Percentiles rank a stretch among this genome's conserved stretches.
phyloP scores from a whole-genome alignment of 2,113 vertebrate genomes.

The Xiphophorus couchianus region DNA sequence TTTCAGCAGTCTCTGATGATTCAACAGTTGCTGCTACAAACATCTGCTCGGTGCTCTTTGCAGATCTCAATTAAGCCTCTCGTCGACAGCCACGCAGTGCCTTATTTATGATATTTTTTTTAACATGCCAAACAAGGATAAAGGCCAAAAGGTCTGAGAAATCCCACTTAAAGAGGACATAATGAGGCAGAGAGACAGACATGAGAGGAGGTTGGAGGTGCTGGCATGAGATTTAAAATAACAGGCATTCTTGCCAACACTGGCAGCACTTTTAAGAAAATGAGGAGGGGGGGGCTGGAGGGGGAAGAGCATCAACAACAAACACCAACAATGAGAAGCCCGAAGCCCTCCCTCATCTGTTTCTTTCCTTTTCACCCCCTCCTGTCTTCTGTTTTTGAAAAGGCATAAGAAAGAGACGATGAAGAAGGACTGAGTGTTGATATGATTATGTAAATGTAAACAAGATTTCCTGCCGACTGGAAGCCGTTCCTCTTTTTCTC shows the following conservation, averaged over 20 bases:
- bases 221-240: conserved; percentile 56
- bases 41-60: conserved; percentile 83
- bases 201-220: conserved; percentile 50
- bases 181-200: conserved; percentile 52
- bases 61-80: conserved; percentile 83
- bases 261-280: conserved; percentile 71
- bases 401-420: conserved; percentile 65
- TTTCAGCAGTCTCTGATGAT: conserved; percentile 78
- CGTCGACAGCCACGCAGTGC: conserved; percentile 62
- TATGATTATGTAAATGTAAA: conserved; percentile 84
- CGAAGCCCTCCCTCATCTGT: conserved; percentile 62
- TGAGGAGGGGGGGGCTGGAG: conserved; percentile 25
- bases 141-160: conserved; percentile 55
- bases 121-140: conserved; percentile 43
- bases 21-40: conserved; percentile 81
- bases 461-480: conserved; percentile 82
- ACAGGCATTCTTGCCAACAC: conserved; percentile 45
- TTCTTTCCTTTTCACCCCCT: conserved; percentile 22
- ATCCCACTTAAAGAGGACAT: conserved; percentile 57
- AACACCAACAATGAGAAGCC: conserved; percentile 60
- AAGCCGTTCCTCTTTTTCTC: conserved; percentile 67
- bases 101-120: conserved; percentile 69
- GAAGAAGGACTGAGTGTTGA: conserved; percentile 73
- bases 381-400: conserved; percentile 28
- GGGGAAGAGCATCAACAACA: conserved; percentile 37